phyloP scores from a whole-genome alignment of 1,140 invertebrate species.

The Drosophila punjabiensis region DNA sequence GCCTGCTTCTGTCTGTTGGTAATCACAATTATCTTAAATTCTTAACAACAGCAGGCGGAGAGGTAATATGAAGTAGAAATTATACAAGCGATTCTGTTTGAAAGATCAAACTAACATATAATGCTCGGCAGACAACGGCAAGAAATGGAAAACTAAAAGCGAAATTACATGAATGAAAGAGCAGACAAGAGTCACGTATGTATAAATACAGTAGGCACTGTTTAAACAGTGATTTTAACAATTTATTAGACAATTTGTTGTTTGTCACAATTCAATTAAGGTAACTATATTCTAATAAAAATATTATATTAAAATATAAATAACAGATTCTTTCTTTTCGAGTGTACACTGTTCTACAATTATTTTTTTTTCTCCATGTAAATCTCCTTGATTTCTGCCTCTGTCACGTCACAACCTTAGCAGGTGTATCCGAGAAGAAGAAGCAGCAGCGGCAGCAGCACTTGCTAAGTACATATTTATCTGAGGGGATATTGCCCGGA shows the following conservation, averaged over 20 bases:
- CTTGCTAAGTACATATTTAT: constrained; percentile 50
- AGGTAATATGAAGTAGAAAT: constrained; percentile 12
- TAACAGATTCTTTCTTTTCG: background rate
- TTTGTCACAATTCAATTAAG: background rate
- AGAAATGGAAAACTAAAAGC: constrained; percentile 54
- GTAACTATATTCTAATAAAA: background rate
- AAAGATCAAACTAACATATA: constrained; percentile 23
- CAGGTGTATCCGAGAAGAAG: constrained; percentile 25
- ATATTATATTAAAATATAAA: background rate
- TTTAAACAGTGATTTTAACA: background rate
- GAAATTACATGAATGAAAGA: constrained; percentile 73
- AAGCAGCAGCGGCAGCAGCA: constrained; percentile 6
- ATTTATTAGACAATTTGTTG: background rate
- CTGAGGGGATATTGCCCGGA: constrained; percentile 4
- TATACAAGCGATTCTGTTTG: constrained; percentile 17
- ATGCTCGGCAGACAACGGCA: background rate
- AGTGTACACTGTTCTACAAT: background rate
- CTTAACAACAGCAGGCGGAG: constrained; percentile 38
- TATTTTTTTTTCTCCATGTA: background rate
- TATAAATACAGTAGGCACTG: background rate
- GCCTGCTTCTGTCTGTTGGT: constrained; percentile 56
- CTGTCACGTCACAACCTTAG: constrained; percentile 17
- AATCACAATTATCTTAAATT: constrained; percentile 81
- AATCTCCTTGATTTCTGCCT: constrained; percentile 31
- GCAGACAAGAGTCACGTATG: constrained; percentile 2